phyloP scores from a whole-genome alignment of 2,888 invertebrate species.

The Eurytoma adleriae region DNA sequence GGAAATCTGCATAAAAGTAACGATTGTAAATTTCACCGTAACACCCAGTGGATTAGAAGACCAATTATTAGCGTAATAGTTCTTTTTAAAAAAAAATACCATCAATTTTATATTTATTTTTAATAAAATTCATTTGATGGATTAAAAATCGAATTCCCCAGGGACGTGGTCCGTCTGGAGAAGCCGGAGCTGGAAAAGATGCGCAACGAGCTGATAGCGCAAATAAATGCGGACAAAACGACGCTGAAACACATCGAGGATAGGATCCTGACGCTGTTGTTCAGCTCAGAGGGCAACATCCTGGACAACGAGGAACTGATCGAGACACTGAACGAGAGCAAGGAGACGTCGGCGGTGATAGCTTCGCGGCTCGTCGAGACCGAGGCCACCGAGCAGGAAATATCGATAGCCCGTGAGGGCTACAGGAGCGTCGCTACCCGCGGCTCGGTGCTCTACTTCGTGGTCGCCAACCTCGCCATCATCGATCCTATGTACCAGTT shows the following conservation, averaged over 20 bases:
- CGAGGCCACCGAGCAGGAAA: constrained; percentile 90
- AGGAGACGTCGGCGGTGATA: constrained; percentile 94
- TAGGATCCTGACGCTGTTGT: constrained; percentile 89
- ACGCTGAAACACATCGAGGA: constrained; percentile 92
- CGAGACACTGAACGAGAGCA: constrained; percentile 92
- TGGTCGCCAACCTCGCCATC: constrained; percentile 90
- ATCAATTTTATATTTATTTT: no score
- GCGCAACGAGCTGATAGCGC: constrained; percentile 88
- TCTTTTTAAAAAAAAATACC: no score
- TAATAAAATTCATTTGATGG: not conserved
- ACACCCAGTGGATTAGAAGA: constrained; percentile 93
- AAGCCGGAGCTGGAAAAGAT: constrained; percentile 90
- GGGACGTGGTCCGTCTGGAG: constrained; percentile 93
- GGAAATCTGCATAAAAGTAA: constrained; percentile 94
- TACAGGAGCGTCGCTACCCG: constrained; percentile 91
- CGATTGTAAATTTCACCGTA: constrained; percentile 94
- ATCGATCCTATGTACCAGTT: constrained; percentile 98
- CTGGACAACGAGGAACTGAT: constrained; percentile 96
- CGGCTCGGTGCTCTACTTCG: constrained; percentile 94
- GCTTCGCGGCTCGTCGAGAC: constrained; percentile 91
- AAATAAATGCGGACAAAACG: constrained; percentile 90
- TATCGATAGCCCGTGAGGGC: constrained; percentile 90
- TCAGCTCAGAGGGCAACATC: constrained; percentile 91
- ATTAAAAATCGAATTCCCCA: constrained; percentile 61
- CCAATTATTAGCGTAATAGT: constrained; percentile 92